Evolutionary conservation across 2,113 vertebrate genomes (phyloP), one percentile per base, ranked within the genome.

Genomic region (Narcine bancroftii): DNA sequence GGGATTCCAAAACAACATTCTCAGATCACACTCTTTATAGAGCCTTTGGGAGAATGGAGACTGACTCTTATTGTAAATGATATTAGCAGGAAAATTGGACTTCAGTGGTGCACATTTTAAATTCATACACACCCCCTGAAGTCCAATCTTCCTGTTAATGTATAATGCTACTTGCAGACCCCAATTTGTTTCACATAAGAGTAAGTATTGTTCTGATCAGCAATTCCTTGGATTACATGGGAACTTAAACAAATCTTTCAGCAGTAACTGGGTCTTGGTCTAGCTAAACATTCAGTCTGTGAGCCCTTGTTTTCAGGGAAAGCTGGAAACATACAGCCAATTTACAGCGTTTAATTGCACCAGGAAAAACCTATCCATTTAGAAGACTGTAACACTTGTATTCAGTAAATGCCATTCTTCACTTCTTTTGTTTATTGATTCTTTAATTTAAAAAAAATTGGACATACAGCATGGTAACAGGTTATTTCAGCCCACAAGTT

Each of bases 351-450:
- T 91, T 42, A 69, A 91, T 69, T 69, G 24, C 63, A 91, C 24
- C 60, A 91, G 63, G 63, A 65, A 91, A n/a, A 45, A 42, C 4
- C 21, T 91, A 69, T 91, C 39, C 63, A 39, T 29, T 65, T 91
- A 69, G 89, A 47, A 69, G 65, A 71, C 24, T 69, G 26, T 29
- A 33, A 47, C 13, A 17, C 45, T 71, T 66, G 45, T 69, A 42
- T 91, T 91, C 39, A 69, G 21, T 69, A 66, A 91, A 91, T 91
- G 42, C n/a, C 63, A 45, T 69, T 39, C 63, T 87, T 89, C 66
- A 89, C 65, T 19, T 60, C 36, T 89, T 91, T 69, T 66, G 26
- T 45, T 45, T 11, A 91, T 9, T 39, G 17, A 21, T 66, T 45
- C 33, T 63, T n/a, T n/a, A n/a, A n/a, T n/a, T n/a, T n/a, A n/a